Conservation (phyloP, 2,888 invertebrate species). For the Epinotia brunnichana region DNA sequence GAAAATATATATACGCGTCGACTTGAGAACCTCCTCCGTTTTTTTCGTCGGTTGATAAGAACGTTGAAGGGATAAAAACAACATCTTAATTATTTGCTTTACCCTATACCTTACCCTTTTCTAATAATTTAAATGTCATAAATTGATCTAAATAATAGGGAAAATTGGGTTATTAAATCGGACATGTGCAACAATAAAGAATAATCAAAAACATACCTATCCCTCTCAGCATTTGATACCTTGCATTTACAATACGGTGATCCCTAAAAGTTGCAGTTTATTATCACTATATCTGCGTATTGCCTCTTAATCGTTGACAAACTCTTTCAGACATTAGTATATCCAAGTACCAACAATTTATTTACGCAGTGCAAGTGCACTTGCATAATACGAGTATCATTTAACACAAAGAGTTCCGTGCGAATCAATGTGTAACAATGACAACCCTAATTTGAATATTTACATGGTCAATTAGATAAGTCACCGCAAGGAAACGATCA, state of each 20-base stretch:
- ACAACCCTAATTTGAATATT: conserved; percentile 63
- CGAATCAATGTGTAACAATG: conserved; percentile 52
- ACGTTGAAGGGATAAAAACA: neutral
- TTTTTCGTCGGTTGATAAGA: no score
- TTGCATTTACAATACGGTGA: neutral
- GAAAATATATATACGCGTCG: no score
- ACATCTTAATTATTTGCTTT: neutral
- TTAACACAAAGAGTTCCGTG: conserved; percentile 41
- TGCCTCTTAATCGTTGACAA: neutral
- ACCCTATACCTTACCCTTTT: no score
- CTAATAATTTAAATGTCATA: no score
- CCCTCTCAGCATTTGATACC: neutral
- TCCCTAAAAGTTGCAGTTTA: neutral
- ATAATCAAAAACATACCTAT: neutral
- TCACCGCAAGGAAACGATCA: conserved; percentile 59
- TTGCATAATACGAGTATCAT: conserved; percentile 14
- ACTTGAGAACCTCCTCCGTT: no score
- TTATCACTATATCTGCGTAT: neutral
- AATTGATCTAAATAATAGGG: neutral
- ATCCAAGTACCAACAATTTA: conserved; percentile 8
- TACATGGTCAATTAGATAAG: conserved; percentile 77
- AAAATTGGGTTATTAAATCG: neutral
- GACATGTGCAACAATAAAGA: neutral
- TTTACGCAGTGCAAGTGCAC: conserved; percentile 5
- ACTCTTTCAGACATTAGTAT: conserved; percentile 10